Conservation (phyloP, 2,797 vertebrate species). For the Denticeps clupeoides region DNA sequence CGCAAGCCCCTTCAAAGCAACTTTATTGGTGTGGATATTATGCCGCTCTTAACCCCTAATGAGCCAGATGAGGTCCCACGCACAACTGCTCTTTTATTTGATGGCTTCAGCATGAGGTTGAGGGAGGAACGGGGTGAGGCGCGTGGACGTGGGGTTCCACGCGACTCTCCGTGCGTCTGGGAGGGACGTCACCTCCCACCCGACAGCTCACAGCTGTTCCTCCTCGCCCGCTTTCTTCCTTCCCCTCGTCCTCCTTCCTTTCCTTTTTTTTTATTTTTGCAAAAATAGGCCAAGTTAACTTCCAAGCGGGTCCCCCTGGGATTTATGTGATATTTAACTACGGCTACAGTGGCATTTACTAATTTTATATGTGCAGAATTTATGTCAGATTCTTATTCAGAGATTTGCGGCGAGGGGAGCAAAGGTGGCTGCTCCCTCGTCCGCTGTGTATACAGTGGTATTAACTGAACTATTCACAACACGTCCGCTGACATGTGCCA, state of each 20-base stretch:
- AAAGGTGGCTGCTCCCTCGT: slow-evolving; percentile 65
- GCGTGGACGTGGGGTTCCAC: too few relatives aligned
- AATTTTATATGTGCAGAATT: slow-evolving; percentile 80
- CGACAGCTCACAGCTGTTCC: slow-evolving; percentile 5
- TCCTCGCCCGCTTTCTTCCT: background rate
- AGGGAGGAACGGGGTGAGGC: slow-evolving; percentile 13
- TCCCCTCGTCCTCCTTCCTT: background rate
- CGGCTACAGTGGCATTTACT: slow-evolving; percentile 78
- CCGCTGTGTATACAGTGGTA: slow-evolving; percentile 72
- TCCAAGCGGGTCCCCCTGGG: slow-evolving; percentile 42
- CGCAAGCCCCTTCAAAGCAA: slow-evolving; percentile 75
- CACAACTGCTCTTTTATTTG: slow-evolving; percentile 48
- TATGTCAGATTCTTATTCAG: slow-evolving; percentile 74
- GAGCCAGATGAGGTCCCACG: slow-evolving; percentile 40
- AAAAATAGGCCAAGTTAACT: slow-evolving; percentile 71
- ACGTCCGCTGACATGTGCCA: slow-evolving; percentile 60
- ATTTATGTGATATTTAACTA: slow-evolving; percentile 76
- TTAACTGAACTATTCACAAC: slow-evolving; percentile 77
- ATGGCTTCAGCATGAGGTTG: slow-evolving; percentile 51
- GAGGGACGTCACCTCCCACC: background rate
- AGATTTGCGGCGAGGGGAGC: slow-evolving; percentile 60
- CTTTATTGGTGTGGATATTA: slow-evolving; percentile 79
- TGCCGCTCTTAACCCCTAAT: slow-evolving; percentile 70
- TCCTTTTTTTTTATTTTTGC: slow-evolving; percentile 19
- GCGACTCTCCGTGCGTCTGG: too few relatives aligned